Evolutionary conservation across 2,113 vertebrate species (phyloP), one percentile per base, ranked within the genome.

Genomic region (Bombycilla garrulus): DNA sequence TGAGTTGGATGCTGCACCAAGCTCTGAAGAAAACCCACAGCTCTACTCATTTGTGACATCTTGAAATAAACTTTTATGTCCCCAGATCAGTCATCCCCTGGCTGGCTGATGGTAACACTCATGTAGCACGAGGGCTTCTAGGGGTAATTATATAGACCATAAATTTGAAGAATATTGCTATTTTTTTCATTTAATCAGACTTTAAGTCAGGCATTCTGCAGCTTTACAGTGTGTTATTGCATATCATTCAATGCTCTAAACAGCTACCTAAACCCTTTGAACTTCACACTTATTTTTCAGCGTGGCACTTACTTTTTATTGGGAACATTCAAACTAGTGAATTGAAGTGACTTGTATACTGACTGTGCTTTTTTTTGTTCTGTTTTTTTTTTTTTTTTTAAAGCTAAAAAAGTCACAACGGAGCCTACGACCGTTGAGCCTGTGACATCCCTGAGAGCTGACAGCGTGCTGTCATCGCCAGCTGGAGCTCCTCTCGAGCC

Each of bases 321-420:
- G 2, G 20, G 15, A 73, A 36, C 10, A n/a, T 56, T 69, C 42
- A 82, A 57, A 50, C 5, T 19, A 16, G 83, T 17, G 18, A 88
- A 44, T 42, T 33, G 40, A 82, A 69, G 11, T 57, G 70, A 26
- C 10, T 81, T 83, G 31, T 92, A 57, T 62, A 78, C 81, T 97
- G 53, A 96, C 84, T 93, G 79, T 17, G 8, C 17, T 14, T 47
- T 92, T 87, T 93, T 81, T 21, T 29, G 3, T 89, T 93, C 93
- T 97, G 4, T 5, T 38, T 22, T 92, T 84, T 90, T 84, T 11
- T 26, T 18, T 95, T 95, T 91, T 97, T 97, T 53, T n/a, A n/a
- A 97, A 98, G 98, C 93, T 95, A 98, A 98, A 97, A 97, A 97
- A 97, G 81, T 98, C 71, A 15, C 97, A 95, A 73, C 98, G 93